Evolutionary conservation across 2,113 vertebrate species (phyloP).

Genomic region (Nesoenas mayeri): DNA sequence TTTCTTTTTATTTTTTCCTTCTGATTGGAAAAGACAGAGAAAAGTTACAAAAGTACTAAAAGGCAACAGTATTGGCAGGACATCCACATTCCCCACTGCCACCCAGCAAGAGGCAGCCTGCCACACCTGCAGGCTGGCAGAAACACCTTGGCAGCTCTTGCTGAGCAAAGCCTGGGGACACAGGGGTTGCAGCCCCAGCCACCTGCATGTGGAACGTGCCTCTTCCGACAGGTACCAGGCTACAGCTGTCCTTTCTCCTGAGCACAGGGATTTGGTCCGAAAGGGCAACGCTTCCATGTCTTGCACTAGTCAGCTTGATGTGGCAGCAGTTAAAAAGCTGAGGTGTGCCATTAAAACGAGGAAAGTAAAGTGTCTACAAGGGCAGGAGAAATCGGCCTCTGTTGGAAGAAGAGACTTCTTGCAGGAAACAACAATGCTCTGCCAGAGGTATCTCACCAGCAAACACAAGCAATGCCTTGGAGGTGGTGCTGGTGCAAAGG

Average conservation of each 20-base stretch:
- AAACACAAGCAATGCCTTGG: neutral
- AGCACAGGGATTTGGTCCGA: neutral
- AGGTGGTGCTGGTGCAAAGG: neutral
- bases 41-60: conserved; percentile 69
- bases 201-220: neutral
- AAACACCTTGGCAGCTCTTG: neutral
- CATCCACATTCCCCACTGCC: neutral
- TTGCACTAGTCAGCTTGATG: neutral
- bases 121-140: neutral
- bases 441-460: neutral
- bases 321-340: conserved; percentile 27
- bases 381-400: neutral
- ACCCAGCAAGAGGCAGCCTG: neutral
- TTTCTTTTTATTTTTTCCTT: conserved; percentile 20
- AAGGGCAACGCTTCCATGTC: neutral
- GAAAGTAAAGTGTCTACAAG: neutral
- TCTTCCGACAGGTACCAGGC: neutral
- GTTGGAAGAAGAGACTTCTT: neutral
- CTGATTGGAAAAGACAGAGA: conserved; percentile 11
- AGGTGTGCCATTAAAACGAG: conserved; percentile 1
- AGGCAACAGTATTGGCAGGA: conserved; percentile 38
- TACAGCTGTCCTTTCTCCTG: neutral
- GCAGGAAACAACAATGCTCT: neutral
- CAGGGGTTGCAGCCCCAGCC: neutral
- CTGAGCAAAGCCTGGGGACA: neutral